Conservation (phyloP, 2,113 vertebrate species). For the Vulpes ferrilata region DNA sequence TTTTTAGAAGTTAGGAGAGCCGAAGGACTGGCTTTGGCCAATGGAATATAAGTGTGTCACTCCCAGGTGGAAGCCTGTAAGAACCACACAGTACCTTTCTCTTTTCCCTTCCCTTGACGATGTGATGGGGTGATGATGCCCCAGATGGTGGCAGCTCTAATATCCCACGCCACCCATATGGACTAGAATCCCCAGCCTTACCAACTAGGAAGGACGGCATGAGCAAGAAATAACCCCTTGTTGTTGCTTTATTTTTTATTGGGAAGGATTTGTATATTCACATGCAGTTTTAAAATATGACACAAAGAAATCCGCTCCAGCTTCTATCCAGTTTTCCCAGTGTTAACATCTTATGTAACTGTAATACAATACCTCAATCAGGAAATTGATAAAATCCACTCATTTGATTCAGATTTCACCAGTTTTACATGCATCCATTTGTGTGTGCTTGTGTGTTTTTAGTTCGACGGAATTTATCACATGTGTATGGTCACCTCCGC, state of each 20-base stretch:
- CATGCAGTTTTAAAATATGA: background rate
- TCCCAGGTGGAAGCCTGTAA: background rate
- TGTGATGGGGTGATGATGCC: background rate
- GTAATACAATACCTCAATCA: background rate
- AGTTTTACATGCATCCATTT: background rate
- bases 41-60: background rate
- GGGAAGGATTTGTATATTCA: background rate
- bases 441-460: background rate
- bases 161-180: background rate
- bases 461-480: background rate
- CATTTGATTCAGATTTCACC: background rate
- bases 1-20: background rate
- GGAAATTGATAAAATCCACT: background rate
- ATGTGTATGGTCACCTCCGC: background rate
- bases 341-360: background rate
- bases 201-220: background rate
- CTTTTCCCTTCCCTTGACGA: background rate
- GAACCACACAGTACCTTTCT: background rate
- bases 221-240: background rate
- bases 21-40: background rate
- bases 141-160: background rate
- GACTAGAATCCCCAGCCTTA: background rate
- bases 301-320: background rate
- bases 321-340: background rate
- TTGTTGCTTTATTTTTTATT: background rate